Evolutionary conservation across 2,113 vertebrate species (phyloP).

Genomic region (Brachypteracias leptosomus): DNA sequence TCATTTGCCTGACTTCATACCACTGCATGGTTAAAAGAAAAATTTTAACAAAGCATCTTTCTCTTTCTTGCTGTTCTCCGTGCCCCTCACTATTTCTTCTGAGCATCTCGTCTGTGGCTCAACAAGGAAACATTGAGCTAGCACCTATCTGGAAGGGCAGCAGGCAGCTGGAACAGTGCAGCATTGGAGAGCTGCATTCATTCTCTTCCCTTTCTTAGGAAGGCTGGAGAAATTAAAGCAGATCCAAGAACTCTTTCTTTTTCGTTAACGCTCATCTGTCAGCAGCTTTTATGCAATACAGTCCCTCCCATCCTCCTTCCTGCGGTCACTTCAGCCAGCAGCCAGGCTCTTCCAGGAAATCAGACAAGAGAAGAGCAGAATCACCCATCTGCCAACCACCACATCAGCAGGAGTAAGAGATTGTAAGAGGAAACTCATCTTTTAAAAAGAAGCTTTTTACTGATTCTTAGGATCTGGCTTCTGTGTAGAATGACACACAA

Average conservation of each 20-base stretch:
- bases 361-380: constrained; percentile 20
- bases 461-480: constrained; percentile 50
- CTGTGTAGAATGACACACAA: constrained; percentile 43
- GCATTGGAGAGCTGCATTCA: not conserved
- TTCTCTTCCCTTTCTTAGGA: constrained; percentile 30
- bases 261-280: not conserved
- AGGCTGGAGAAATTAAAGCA: not conserved
- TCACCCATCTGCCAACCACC: not conserved
- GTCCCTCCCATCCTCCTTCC: not conserved
- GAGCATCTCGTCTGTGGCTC: not conserved
- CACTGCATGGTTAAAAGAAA: not conserved
- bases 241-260: constrained; percentile 25
- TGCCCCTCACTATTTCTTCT: not conserved
- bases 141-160: not conserved
- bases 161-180: not conserved
- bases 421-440: not conserved
- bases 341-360: constrained; percentile 57
- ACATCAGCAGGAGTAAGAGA: not conserved
- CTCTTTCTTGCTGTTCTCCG: not conserved
- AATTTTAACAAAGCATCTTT: not conserved
- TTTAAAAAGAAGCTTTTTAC: not conserved
- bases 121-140: not conserved
- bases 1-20: not conserved
- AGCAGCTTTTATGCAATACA: not conserved
- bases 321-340: not conserved